Conservation (phyloP, 2,888 invertebrate genomes). For the Nomada fabriciana region DNA sequence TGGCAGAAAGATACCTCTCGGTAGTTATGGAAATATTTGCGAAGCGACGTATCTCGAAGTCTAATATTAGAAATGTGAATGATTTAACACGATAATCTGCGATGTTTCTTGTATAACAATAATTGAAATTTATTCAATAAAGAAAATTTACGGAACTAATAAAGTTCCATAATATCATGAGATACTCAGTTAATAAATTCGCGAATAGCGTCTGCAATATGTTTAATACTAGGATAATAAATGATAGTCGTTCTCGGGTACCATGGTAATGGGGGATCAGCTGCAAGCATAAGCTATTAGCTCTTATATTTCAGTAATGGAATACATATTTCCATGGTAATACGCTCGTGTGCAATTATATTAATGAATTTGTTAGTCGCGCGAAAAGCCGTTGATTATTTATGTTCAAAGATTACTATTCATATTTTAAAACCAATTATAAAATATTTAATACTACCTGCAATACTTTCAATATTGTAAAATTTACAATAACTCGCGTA, state of each 20-base stretch:
- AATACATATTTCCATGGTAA: not conserved
- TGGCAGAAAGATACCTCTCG: not conserved
- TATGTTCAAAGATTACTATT: not conserved
- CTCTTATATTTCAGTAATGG: conserved; percentile 6
- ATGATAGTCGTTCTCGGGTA: not conserved
- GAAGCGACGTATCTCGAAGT: not conserved
- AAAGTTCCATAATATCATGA: not conserved
- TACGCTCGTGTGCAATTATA: not conserved
- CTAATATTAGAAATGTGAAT: not conserved
- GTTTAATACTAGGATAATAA: not conserved
- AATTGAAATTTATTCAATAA: no score
- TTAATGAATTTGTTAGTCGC: not conserved
- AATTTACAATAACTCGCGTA: no score
- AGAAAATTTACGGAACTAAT: not conserved
- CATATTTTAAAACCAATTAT: no score
- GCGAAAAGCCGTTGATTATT: not conserved
- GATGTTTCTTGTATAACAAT: no score
- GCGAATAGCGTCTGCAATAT: not conserved
- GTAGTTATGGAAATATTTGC: not conserved
- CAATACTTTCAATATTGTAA: no score
- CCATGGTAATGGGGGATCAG: conserved; percentile 6
- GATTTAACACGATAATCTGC: no score
- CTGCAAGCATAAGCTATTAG: not conserved
- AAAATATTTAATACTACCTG: no score
- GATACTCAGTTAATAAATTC: not conserved